Conservation (phyloP, 2,888 invertebrate genomes). For the Diarsia mendica region DNA sequence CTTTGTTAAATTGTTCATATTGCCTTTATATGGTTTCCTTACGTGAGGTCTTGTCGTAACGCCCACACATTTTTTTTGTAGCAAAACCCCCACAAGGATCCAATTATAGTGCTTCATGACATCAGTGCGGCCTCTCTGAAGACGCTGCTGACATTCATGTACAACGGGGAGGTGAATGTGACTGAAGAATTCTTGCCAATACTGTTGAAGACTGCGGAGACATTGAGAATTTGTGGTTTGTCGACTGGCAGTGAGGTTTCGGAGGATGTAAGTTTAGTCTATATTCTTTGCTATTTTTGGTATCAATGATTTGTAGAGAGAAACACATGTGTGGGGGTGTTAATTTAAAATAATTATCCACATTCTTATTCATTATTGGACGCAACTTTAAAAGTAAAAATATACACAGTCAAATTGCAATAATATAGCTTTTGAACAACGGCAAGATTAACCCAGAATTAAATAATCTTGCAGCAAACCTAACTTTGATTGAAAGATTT, state of each 20-base stretch:
- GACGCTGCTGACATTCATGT: constrained; percentile 93
- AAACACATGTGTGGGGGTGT: background rate
- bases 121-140: constrained; percentile 92
- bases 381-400: too few species aligned
- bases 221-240: constrained; percentile 92
- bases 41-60: constrained; percentile 70
- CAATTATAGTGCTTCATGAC: constrained; percentile 94
- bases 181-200: constrained; percentile 92
- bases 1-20: constrained; percentile 18
- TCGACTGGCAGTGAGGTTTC: constrained; percentile 89
- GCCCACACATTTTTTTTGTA: constrained; percentile 87
- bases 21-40: constrained; percentile 47
- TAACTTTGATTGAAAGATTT: too few species aligned
- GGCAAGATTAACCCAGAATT: too few species aligned
- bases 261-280: constrained; percentile 79
- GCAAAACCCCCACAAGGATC: constrained; percentile 94
- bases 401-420: too few species aligned
- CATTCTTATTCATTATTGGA: too few species aligned
- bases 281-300: background rate
- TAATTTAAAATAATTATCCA: background rate
- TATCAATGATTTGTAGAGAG: background rate
- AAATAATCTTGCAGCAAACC: too few species aligned
- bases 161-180: constrained; percentile 93
- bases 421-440: too few species aligned
- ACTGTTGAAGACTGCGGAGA: constrained; percentile 92